Evolutionary conservation across 2,797 vertebrate species (phyloP), one percentile per base, ranked within the genome.

Genomic region (Allobates femoralis): DNA sequence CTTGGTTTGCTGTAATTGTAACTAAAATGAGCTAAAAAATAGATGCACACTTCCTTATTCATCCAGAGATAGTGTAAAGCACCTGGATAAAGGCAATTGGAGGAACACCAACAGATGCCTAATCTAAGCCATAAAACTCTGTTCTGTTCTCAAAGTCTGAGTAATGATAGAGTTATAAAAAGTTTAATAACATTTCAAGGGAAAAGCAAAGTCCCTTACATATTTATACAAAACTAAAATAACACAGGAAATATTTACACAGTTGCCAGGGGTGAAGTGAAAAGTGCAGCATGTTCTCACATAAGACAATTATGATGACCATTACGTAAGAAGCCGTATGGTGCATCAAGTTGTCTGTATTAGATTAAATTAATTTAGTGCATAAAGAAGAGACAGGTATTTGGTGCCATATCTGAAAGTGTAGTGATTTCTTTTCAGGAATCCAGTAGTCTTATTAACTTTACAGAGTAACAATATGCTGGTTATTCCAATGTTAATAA

Each of bases 171-270:
- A 34, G 51, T 26, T 51, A 71, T 58, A 85, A 60, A 55, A 62
- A 41, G 6, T 79, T 37, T 86, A 46, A 86, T 51, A 86, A 86
- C 41, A 86, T 67, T 81, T 81, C 67, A 60, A 64, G 41, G 28
- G 56, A 60, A 73, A 62, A 60, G 55, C 58, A 64, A 74, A 64
- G 84, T 53, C 51, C 53, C 66, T 56, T 60, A 84, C 30, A 50
- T 75, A 85, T 85, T 85, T 85, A 78, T 55, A 66, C 50, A 74
- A 81, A 56, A 32, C 53, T 73, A 62, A 81, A 74, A 30, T 81
- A 80, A 73, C 30, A 58, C 10, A 71, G n/a, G 67, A 81, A 86
- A 86, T 58, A 79, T 81, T 86, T 81, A 81, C 50, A 75, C 66
- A 41, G 85, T 86, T 86, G 56, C 85, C 79, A 81, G n/a, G 79